These are phyloP conservation scores for Hedychridium roseum DNA, from an alignment of 2,888 invertebrate species.

Conservation along the genomic window DNA sequence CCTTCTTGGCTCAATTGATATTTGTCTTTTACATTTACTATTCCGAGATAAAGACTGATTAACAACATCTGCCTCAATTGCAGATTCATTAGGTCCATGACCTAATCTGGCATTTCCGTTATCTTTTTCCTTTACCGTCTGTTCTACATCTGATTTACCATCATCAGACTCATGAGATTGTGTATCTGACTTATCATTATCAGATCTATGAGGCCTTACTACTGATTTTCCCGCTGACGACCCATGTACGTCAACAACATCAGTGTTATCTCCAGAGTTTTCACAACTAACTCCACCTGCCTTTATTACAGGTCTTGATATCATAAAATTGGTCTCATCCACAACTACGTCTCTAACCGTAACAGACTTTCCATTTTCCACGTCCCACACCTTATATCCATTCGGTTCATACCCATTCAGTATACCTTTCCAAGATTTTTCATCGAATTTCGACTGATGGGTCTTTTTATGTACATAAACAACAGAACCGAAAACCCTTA, in stretches of 20 bases:
- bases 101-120: too few relatives aligned
- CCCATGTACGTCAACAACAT: conserved; percentile 1
- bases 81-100: too few relatives aligned
- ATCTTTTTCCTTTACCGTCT: too few relatives aligned
- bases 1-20: conserved; percentile 8
- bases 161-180: too few relatives aligned
- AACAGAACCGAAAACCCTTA: conserved; percentile 48
- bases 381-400: conserved; percentile 52
- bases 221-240: conserved; percentile 1
- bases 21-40: too few relatives aligned
- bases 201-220: conserved; percentile 7
- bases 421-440: conserved; percentile 52
- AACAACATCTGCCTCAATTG: not conserved
- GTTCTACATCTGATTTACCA: too few relatives aligned
- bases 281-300: not conserved
- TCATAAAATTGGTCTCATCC: conserved; percentile 46
- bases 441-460: conserved; percentile 47
- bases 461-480: conserved; percentile 51
- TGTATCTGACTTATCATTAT: conserved; percentile 12
- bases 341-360: conserved; percentile 51
- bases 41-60: too few relatives aligned
- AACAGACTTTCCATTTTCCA: conserved; percentile 41
- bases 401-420: conserved; percentile 50
- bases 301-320: conserved; percentile 15
- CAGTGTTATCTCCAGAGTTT: not conserved